Percentiles rank a stretch among this genome's conserved stretches.
Conservation (phyloP, 2,797 vertebrate genomes). For the Rhinophrynus dorsalis region DNA sequence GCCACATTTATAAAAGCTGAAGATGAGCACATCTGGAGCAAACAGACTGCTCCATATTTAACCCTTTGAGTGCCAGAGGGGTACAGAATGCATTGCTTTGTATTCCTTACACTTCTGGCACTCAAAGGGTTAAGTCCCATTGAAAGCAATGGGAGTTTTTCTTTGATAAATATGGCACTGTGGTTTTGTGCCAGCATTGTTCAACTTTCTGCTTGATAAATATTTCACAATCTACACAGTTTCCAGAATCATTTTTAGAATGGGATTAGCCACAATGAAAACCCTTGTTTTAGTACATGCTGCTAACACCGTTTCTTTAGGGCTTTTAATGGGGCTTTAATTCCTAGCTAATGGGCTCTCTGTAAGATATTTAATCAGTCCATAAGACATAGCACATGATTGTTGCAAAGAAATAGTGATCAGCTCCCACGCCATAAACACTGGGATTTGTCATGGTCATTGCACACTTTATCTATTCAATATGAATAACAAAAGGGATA, state of each 20-base stretch:
- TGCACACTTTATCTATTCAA: slow-evolving; percentile 43
- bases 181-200: too few species aligned
- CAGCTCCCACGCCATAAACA: slow-evolving; percentile 49
- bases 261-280: neutral
- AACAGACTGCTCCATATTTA: too few species aligned
- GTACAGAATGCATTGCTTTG: too few species aligned
- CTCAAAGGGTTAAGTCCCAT: too few species aligned
- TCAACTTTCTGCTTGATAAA: too few species aligned
- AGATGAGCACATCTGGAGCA: too few species aligned
- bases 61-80: too few species aligned
- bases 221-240: too few species aligned
- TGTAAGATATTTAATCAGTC: slow-evolving; percentile 47
- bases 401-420: slow-evolving; percentile 39
- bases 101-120: too few species aligned
- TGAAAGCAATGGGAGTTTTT: too few species aligned
- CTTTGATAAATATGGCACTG: too few species aligned
- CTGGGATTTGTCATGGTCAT: slow-evolving; percentile 44
- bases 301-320: slow-evolving; percentile 30
- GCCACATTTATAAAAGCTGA: too few species aligned
- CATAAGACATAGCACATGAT: slow-evolving; percentile 40
- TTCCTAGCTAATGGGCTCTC: slow-evolving; percentile 35
- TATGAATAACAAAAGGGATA: slow-evolving; percentile 43
- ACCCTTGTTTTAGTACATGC: slow-evolving; percentile 20
- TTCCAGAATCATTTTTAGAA: neutral
- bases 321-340: slow-evolving; percentile 40